A percentile compares a stretch with the other conserved stretches of the same genome.
Evolutionary conservation across 1,140 invertebrate genomes (phyloP).

Genomic region (Pogonognathellus flavescens): DNA sequence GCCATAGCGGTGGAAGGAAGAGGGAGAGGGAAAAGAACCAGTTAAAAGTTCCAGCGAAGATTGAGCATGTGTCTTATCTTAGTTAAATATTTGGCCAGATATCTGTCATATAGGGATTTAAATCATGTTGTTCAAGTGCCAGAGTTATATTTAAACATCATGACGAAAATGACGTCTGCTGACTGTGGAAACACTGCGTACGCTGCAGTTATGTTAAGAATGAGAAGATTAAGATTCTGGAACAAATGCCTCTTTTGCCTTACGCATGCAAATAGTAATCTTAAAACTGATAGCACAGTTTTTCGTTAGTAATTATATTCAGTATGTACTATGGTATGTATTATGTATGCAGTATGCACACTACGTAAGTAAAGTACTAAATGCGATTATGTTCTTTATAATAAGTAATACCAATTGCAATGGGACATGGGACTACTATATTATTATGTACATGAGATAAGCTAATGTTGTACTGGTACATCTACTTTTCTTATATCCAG

Average conservation of each 20-base stretch:
- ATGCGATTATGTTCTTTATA: no score
- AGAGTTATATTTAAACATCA: slow-evolving; percentile 21
- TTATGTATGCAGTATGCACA: no score
- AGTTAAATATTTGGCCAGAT: neutral
- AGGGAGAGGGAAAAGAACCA: neutral
- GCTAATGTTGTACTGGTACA: no score
- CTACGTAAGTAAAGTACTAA: no score
- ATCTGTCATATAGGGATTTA: slow-evolving; percentile 1
- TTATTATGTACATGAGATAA: no score
- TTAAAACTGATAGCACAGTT: neutral
- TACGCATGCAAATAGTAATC: slow-evolving; percentile 40
- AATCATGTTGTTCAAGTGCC: neutral
- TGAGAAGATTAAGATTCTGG: neutral
- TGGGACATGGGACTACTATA: no score
- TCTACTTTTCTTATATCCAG: no score
- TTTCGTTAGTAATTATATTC: no score
- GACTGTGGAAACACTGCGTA: neutral
- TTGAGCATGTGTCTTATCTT: neutral
- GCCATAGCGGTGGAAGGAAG: neutral
- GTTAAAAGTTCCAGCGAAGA: neutral
- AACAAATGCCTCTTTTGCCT: neutral
- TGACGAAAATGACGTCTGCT: neutral
- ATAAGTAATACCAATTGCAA: no score
- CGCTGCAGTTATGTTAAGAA: neutral
- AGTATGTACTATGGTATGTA: no score